A percentile compares a stretch with the other conserved stretches of the same genome.
These are phyloP conservation scores for Parnassius smintheus DNA, from an alignment of 2,888 invertebrate species.

Conservation along the genomic window DNA sequence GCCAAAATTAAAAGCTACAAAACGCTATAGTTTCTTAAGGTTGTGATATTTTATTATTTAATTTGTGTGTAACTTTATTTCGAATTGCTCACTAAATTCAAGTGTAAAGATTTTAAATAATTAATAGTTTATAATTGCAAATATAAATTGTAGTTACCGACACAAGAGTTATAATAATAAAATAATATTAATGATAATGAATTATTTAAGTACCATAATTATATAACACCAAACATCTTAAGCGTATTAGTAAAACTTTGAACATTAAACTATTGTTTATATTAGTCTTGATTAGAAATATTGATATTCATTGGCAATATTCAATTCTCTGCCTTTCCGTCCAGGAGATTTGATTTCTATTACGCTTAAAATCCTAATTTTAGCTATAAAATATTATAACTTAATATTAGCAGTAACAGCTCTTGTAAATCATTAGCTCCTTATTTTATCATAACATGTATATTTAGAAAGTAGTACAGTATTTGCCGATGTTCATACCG, in stretches of 20 bases:
- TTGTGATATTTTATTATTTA: constrained; percentile 35
- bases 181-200: too few relatives aligned
- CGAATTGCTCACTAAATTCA: constrained; percentile 9
- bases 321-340: constrained; percentile 27
- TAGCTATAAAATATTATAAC: not conserved
- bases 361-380: constrained; percentile 3
- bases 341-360: constrained; percentile 19
- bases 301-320: not conserved
- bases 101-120: not conserved
- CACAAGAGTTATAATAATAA: not conserved
- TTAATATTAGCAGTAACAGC: not conserved
- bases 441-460: too few relatives aligned
- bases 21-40: constrained; percentile 34
- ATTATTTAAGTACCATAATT: not conserved
- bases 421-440: too few relatives aligned
- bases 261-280: not conserved
- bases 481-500: too few relatives aligned
- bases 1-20: constrained; percentile 28
- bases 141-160: not conserved
- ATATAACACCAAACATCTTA: constrained; percentile 5
- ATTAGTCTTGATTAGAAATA: not conserved
- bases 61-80: constrained; percentile 13
- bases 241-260: not conserved
- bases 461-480: too few relatives aligned
- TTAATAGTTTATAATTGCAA: not conserved